phyloP scores from a whole-genome alignment of 2,888 invertebrate species.

The Oscheius sp. region DNA sequence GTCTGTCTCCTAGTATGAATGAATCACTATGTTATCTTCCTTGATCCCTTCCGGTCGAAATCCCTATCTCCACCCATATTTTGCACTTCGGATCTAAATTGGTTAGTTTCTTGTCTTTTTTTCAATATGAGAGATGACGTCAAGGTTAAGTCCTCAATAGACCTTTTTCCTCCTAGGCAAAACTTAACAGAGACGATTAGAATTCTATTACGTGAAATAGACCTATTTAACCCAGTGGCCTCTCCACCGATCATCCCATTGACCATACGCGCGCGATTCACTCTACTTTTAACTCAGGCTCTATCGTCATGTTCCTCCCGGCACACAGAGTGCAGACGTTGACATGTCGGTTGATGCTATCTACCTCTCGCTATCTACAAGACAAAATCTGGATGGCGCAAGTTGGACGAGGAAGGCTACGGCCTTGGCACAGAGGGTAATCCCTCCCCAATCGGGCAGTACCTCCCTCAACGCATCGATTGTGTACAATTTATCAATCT shows the following conservation, averaged over 20 bases:
- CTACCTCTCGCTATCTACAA: slow-evolving; percentile 24
- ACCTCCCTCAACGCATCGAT: not conserved
- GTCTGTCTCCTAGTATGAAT: slow-evolving; percentile 25
- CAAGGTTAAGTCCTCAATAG: too few relatives aligned
- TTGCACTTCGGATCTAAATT: too few relatives aligned
- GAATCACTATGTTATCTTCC: slow-evolving; percentile 13
- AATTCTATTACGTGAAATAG: too few relatives aligned
- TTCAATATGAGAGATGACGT: too few relatives aligned
- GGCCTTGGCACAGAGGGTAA: slow-evolving; percentile 31
- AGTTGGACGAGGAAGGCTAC: slow-evolving; percentile 30
- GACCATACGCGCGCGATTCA: not conserved
- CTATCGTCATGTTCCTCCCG: not conserved
- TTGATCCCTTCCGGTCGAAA: too few relatives aligned
- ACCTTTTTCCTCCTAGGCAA: too few relatives aligned
- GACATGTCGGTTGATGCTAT: slow-evolving; percentile 23
- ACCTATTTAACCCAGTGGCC: not conserved
- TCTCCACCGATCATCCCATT: slow-evolving; percentile 7
- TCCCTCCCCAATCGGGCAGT: slow-evolving; percentile 4
- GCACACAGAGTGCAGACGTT: slow-evolving; percentile 24
- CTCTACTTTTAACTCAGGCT: not conserved
- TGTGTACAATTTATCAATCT: slow-evolving; percentile 26
- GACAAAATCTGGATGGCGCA: slow-evolving; percentile 30
- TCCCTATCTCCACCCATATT: too few relatives aligned
- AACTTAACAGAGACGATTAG: too few relatives aligned
- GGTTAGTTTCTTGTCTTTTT: too few relatives aligned